These are phyloP conservation scores for Chascanopsetta lugubris DNA, from an alignment of 2,113 vertebrate genomes.

Conservation along the genomic window DNA sequence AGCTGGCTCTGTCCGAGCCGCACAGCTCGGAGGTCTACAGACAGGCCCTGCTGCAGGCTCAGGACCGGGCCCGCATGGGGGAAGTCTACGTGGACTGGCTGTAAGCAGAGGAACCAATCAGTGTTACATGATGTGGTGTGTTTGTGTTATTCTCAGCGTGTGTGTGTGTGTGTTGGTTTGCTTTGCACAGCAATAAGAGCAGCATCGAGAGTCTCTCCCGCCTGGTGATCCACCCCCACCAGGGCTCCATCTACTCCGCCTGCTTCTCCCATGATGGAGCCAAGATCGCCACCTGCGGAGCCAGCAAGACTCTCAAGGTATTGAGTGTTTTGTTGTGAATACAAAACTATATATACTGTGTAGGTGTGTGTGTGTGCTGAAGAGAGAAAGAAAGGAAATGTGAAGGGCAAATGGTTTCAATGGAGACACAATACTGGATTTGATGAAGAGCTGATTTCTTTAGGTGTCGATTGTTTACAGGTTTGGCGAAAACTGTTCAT, in stretches of 20 bases:
- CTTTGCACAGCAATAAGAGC: slow-evolving; percentile 86
- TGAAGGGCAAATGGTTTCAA: slow-evolving; percentile 2
- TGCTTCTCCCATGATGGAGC: slow-evolving; percentile 91
- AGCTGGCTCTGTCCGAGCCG: slow-evolving; percentile 91
- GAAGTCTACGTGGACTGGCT: slow-evolving; percentile 91
- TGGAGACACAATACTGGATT: slow-evolving; percentile 6
- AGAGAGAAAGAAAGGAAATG: background rate
- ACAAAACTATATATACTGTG: background rate
- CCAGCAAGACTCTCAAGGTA: slow-evolving; percentile 92
- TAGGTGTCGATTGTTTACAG: too few species aligned
- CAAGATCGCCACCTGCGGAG: slow-evolving; percentile 93
- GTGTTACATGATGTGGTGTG: background rate
- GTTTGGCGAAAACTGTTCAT: too few species aligned
- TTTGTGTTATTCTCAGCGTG: background rate
- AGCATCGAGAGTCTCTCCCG: slow-evolving; percentile 87
- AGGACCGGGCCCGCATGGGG: slow-evolving; percentile 76
- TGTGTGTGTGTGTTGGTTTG: background rate
- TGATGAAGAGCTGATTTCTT: too few species aligned
- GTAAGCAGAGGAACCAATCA: slow-evolving; percentile 80
- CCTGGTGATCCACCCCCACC: slow-evolving; percentile 91
- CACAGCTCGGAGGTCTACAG: slow-evolving; percentile 88
- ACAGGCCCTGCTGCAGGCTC: slow-evolving; percentile 86
- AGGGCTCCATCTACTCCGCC: slow-evolving; percentile 89
- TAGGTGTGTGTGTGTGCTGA: slow-evolving; percentile 6
- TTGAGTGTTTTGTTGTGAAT: slow-evolving; percentile 17